Evolutionary conservation across 2,888 invertebrate genomes (phyloP), one percentile per base, ranked within the genome.

Genomic region (Tetragnatha montana): DNA sequence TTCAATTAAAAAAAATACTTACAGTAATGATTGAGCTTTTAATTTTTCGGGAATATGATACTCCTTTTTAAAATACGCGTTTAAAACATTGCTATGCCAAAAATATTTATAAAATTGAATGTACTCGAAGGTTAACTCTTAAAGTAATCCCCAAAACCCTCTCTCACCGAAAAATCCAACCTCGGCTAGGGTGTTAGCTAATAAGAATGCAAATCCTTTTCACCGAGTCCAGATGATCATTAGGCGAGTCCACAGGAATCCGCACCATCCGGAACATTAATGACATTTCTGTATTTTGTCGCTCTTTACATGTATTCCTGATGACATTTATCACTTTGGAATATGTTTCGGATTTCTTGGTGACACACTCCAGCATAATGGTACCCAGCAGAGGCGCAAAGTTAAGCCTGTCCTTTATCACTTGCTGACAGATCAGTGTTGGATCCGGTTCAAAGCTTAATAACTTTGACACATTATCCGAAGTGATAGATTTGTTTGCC

Each of bases 361-460:
- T 60, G 60, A 60, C 60, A 60, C 17, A 17, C 17, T 17, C 60
- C 60, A 60, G 17, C 60, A 60, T 60, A 60, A 60, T 60, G 60
- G 60, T 60, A 60, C 17, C 60, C 60, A 60, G 60, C 60, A 60
- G 60, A 17, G 60, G 60, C 35, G 35, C 60, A 60, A 60, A 60
- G 60, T 60, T 60, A 17, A 6, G 60, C 12, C 60, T 10, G 60
- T 17, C 4, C 60, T 60, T 60, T 60, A 60, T 60, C 60, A 60
- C 60, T 60, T 12, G 60, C 4, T 60, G 60, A 60, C 60, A 60
- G 60, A 60, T 60, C 60, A 60, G 60, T 17, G 60, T 60, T 60
- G 60, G 60, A 60, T 60, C 60, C 60, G 60, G 60, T 60, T 60
- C 60, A 60, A 60, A 60, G 60, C 60, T 60, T 60, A 60, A 60